Evolutionary conservation across 2,113 vertebrate species (phyloP).

Genomic region (Platichthys stellatus): DNA sequence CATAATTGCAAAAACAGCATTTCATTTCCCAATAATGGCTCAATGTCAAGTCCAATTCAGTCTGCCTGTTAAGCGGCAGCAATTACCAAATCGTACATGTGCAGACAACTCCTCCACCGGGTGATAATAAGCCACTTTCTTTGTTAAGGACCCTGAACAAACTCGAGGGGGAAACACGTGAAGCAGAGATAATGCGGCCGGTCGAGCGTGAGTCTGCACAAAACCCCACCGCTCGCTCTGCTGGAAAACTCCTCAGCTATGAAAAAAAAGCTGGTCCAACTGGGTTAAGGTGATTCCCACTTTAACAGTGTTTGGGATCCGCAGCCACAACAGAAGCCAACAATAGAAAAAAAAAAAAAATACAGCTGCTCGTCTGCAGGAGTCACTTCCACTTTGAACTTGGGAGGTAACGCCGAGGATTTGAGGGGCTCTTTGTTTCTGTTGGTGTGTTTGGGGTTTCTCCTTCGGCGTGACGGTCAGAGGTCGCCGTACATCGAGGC

Average conservation of each 20-base stretch:
- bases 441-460: slow-evolving; percentile 69
- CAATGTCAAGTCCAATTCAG: slow-evolving; percentile 78
- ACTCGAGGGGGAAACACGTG: slow-evolving; percentile 61
- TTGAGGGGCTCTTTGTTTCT: slow-evolving; percentile 45
- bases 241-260: slow-evolving; percentile 71
- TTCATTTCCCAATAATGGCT: slow-evolving; percentile 78
- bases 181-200: slow-evolving; percentile 75
- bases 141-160: slow-evolving; percentile 80
- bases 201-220: slow-evolving; percentile 72
- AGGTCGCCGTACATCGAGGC: slow-evolving; percentile 55
- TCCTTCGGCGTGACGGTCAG: slow-evolving; percentile 55
- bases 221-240: slow-evolving; percentile 66
- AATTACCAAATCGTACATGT: slow-evolving; percentile 78
- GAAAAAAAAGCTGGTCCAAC: slow-evolving; percentile 69
- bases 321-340: slow-evolving; percentile 48
- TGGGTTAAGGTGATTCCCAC: slow-evolving; percentile 73
- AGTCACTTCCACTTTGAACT: slow-evolving; percentile 61
- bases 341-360: slow-evolving; percentile 52
- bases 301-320: slow-evolving; percentile 61
- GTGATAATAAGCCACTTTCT: slow-evolving; percentile 81
- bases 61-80: slow-evolving; percentile 74
- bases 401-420: slow-evolving; percentile 32
- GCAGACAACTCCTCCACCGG: slow-evolving; percentile 76
- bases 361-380: slow-evolving; percentile 54
- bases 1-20: slow-evolving; percentile 78